Base-by-base conservation (phyloP, 2,888 invertebrate species). In the Eueremaeus valkanovi region DNA sequence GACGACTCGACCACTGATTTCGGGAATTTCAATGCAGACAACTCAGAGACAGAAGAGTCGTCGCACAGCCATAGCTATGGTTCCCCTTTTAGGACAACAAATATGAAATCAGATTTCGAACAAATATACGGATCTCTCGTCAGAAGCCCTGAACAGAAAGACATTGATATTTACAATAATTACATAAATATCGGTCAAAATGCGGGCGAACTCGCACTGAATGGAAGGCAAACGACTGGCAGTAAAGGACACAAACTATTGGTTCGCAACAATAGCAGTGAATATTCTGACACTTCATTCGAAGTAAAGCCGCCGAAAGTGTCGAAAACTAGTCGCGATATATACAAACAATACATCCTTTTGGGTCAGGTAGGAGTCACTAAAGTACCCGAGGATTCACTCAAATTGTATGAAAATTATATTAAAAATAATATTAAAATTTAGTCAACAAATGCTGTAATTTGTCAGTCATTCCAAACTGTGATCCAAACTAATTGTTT, bases 301-400 rank as follows among this genome's bases (percentile, higher is more conserved):
- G 85, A 88, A 81, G 88, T 90, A 27, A 87, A 87, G 61, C 87
- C 89, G 31, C 91, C 91, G 0, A 87, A 85, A 3, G 90, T 92
- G 18, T 85, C 86, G 13, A 84, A 86, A 78, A 84, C 85, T 18
- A 87, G 90, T 61, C 85, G 88, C 73, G 88, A 88, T 79, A 87
- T 91, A 78, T 92, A 92, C 82, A 85, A 87, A 77, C 87, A 88
- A 73, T 92, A 92, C 81, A 87, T 92, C 3, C 83, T 85, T 80
- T 82, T 84, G 21, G 86, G 87, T 81, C 82, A 85, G 79, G 81
- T 85, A 79, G 85, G 90, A 3, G 89, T 85, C 40, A 36, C 36
- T 40, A 40, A 40, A 18, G 18, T 68, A 13, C 31, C 68, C 13
- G 42, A 68, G 9, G n/a, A 36, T 1, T 40, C 68, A 24, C 3